These are phyloP conservation scores for Microtus richardsoni DNA, from an alignment of 2,113 vertebrate species.

Conservation along the genomic window DNA sequence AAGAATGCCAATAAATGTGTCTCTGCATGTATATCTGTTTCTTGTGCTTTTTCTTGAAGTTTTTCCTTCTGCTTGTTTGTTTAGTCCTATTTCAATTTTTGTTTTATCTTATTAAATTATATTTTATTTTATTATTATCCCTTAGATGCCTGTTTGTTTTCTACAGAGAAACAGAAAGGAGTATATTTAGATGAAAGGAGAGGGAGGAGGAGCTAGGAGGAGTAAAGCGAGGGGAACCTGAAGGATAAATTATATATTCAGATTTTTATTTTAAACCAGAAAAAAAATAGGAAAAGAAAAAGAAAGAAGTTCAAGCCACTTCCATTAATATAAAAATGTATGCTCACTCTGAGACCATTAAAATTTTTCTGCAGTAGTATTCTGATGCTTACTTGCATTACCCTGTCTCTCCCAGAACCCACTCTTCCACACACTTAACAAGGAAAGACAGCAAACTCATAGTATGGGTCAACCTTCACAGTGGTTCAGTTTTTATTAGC, in stretches of 20 bases:
- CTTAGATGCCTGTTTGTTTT: neutral
- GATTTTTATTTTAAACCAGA: neutral
- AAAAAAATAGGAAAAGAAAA: neutral
- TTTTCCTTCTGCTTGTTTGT: neutral
- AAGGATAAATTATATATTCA: neutral
- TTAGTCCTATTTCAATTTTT: neutral
- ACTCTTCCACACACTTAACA: neutral
- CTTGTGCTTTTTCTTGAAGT: neutral
- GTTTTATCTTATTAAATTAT: neutral
- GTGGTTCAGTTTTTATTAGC: neutral
- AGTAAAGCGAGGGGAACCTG: neutral
- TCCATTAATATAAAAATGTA: neutral
- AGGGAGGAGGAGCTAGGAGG: neutral
- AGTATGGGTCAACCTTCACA: neutral
- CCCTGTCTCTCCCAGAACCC: neutral
- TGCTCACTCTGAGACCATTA: neutral
- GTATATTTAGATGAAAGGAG: neutral
- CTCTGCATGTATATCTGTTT: neutral
- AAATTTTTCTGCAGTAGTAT: neutral
- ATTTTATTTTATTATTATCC: neutral
- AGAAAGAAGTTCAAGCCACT: neutral
- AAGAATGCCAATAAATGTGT: too few species aligned
- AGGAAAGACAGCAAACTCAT: neutral
- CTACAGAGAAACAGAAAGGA: too few species aligned
- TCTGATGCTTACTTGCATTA: neutral